Conservation (phyloP, 1,140 invertebrate species). For the Notospermus geniculatus region DNA sequence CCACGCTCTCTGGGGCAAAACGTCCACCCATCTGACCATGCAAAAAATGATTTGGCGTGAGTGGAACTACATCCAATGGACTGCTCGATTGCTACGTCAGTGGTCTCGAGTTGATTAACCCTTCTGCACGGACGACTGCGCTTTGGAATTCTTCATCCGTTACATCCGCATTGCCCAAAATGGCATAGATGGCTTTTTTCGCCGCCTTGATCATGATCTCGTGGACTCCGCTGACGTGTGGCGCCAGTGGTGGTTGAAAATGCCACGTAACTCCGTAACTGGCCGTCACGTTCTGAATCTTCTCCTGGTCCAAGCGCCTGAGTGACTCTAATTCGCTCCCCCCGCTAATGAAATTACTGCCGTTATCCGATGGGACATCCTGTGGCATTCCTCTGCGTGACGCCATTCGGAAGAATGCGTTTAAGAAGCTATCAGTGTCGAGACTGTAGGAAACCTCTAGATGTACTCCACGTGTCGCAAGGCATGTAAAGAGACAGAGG, state of each 20-base stretch:
- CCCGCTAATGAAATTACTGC: slow-evolving; percentile 9
- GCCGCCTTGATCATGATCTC: slow-evolving; percentile 3
- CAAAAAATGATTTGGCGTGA: too few species aligned
- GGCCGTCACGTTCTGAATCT: neutral
- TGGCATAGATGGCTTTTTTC: neutral
- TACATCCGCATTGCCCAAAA: too few species aligned
- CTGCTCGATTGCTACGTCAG: too few species aligned
- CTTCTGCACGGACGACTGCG: too few species aligned
- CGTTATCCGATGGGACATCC: neutral
- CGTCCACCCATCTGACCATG: too few species aligned
- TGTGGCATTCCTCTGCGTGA: neutral
- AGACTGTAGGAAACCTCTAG: neutral
- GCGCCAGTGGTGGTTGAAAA: slow-evolving; percentile 2
- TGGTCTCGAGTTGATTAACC: too few species aligned
- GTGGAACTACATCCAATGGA: too few species aligned
- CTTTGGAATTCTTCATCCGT: too few species aligned
- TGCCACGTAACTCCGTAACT: slow-evolving; percentile 9
- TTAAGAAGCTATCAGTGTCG: slow-evolving; percentile 8
- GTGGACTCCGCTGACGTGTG: slow-evolving; percentile 7
- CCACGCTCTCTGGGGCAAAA: too few species aligned
- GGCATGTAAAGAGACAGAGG: slow-evolving; percentile 12
- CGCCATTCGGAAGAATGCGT: slow-evolving; percentile 4
- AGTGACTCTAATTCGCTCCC: slow-evolving; percentile 3
- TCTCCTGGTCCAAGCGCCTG: neutral
- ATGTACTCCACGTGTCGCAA: neutral